phyloP scores from a whole-genome alignment of 1,140 invertebrate species.

The Pseudomyrmex dendroicus region DNA sequence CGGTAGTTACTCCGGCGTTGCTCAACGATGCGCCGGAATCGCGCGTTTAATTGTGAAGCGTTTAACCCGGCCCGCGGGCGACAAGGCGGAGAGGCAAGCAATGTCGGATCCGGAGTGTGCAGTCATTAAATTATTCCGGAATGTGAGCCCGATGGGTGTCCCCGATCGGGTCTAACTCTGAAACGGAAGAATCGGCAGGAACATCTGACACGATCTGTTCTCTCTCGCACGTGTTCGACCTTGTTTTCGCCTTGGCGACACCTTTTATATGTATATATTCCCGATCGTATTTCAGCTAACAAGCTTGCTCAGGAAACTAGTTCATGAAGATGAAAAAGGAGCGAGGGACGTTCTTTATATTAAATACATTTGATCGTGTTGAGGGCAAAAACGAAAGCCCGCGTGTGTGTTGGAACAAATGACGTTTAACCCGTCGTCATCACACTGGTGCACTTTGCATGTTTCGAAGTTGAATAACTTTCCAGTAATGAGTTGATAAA shows the following conservation, averaged over 20 bases:
- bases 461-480: too few relatives aligned
- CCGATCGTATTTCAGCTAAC: not conserved
- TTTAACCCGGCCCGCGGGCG: slow-evolving; percentile 68
- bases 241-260: not conserved
- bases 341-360: not conserved
- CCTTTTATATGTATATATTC: not conserved
- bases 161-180: slow-evolving; percentile 64
- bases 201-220: slow-evolving; percentile 65
- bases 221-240: slow-evolving; percentile 6
- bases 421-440: not conserved
- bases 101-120: slow-evolving; percentile 61
- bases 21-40: slow-evolving; percentile 29
- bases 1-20: not conserved
- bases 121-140: slow-evolving; percentile 82
- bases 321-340: not conserved
- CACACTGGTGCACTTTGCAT: too few relatives aligned
- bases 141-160: slow-evolving; percentile 74
- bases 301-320: not conserved
- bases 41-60: slow-evolving; percentile 78
- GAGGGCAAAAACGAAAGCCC: not conserved
- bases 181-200: slow-evolving; percentile 63
- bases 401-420: not conserved
- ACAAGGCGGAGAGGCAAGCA: slow-evolving; percentile 55
- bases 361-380: not conserved
- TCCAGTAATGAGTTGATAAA: too few relatives aligned